Base-by-base conservation (phyloP, 2,797 vertebrate species). In the Hippoglossus hippoglossus region DNA sequence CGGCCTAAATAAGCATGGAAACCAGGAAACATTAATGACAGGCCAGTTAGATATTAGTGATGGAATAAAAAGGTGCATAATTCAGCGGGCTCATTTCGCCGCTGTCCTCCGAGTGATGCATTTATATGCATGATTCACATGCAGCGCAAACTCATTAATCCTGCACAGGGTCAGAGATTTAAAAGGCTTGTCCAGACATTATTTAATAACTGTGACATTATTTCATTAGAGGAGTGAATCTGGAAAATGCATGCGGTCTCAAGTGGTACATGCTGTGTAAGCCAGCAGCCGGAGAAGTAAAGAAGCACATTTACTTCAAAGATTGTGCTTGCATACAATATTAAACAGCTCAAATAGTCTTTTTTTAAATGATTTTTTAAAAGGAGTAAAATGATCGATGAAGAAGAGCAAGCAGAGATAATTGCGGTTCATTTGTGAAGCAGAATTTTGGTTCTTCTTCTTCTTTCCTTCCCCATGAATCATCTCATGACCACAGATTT, bases 1-100 rank as follows among this genome's bases (percentile, higher is more conserved):
- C 34, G 10, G 13, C 12, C 6, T 57, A 22, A 66, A 73, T 50
- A 26, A 31, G 28, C 60, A 36, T 25, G 11, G n/a, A 71, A 63
- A 76, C 19, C 36, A 64, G 61, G 28, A 67, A 51, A 31, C 16
- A 15, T 11, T 57, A 44, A 21, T 4, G 26, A 24, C 49, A 50
- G 54, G 28, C n/a, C 39, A 10, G 54, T 47, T 63, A 16, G 57
- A 44, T 54, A 62, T 54, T 7, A 55, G 34, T 62, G 41, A 56
- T 66, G 21, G 13, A 71, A 68, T 61, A 56, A 26, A 65, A 39
- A 52, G 9, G 16, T 55, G 44, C 47, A 59, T 46, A 50, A 60
- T 64, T 75, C 39, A 55, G 34, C 15, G 3, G 44, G 6, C 8
- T 24, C n/a, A 12, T 25, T 39, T 15, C 24, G 2, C n/a, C 19